Evolutionary conservation across 2,797 vertebrate species (phyloP).

Genomic region (Labroides dimidiatus): DNA sequence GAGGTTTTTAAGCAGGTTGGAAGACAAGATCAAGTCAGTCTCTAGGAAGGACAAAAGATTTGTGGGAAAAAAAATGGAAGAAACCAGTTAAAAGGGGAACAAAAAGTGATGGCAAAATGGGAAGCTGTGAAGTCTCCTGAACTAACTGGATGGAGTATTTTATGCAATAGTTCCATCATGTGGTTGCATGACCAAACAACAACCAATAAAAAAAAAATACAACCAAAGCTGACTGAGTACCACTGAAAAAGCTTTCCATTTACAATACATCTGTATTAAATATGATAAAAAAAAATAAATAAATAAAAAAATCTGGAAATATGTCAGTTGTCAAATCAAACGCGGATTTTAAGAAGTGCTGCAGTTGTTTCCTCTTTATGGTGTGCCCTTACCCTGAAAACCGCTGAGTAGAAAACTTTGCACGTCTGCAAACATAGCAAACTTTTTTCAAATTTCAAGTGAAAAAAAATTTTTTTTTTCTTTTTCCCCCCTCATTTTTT

Average conservation of each 20-base stretch:
- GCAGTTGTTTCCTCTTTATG: not conserved
- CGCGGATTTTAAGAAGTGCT: not conserved
- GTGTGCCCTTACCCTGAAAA: not conserved
- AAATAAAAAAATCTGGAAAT: no score
- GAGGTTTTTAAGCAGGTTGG: fast-evolving
- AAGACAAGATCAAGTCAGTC: not conserved
- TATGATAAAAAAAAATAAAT: no score
- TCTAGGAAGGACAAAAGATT: not conserved
- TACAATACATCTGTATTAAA: no score
- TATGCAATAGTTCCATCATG: slow-evolving; percentile 66
- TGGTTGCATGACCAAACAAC: slow-evolving; percentile 57
- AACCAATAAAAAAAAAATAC: not conserved
- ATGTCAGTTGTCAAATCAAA: not conserved
- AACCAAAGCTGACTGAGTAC: no score
- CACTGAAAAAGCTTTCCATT: not conserved
- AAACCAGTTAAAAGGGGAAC: not conserved
- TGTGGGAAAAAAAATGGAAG: not conserved
- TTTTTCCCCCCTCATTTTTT: no score
- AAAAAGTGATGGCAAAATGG: not conserved
- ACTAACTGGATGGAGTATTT: not conserved
- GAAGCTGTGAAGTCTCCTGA: not conserved
- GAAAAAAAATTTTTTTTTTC: not conserved
- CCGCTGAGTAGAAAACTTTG: not conserved
- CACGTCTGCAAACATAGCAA: not conserved
- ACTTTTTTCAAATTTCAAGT: no score